phyloP scores from a whole-genome alignment of 92 coral and sea anemone species.

The Pocillopora grandis region DNA sequence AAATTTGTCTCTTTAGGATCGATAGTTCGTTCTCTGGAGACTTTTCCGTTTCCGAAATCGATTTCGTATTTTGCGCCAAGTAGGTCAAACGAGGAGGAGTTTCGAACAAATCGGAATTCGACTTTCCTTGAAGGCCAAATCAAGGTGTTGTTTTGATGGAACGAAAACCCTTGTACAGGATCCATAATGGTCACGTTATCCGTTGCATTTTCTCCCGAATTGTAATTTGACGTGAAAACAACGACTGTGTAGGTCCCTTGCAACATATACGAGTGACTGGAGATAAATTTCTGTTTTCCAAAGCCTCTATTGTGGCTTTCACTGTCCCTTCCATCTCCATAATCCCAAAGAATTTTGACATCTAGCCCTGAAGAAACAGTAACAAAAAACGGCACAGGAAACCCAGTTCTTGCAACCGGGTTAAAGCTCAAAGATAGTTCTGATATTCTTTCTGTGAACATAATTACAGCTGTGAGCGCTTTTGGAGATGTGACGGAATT shows the following conservation, averaged over 20 bases:
- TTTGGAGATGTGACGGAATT: constrained; percentile 65
- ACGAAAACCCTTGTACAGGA: constrained; percentile 70
- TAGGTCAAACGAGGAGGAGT: constrained; percentile 30
- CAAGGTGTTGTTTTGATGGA: constrained; percentile 16
- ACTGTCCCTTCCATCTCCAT: constrained; percentile 60
- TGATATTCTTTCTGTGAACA: constrained; percentile 49
- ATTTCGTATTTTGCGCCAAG: constrained; percentile 62
- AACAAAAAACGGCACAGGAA: constrained; percentile 57
- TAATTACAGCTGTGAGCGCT: constrained; percentile 26
- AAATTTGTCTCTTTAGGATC: constrained; percentile 32
- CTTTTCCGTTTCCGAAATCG: constrained; percentile 62
- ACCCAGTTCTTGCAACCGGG: constrained; percentile 54
- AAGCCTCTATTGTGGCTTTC: constrained; percentile 30
- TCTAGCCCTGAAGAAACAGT: constrained; percentile 67
- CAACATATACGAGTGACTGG: constrained; percentile 36
- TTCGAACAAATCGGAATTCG: constrained; percentile 40
- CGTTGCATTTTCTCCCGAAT: constrained; percentile 4
- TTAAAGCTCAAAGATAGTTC: constrained; percentile 54
- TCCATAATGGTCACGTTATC: constrained; percentile 40
- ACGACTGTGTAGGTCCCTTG: constrained; percentile 56
- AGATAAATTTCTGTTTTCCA: constrained; percentile 26
- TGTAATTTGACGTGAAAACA: constrained; percentile 58
- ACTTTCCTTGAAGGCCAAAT: constrained; percentile 61
- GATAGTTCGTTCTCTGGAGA: constrained; percentile 13
- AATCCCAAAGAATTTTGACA: constrained; percentile 61